Evolutionary conservation across 2,113 vertebrate species (phyloP), one percentile per base, ranked within the genome.

Genomic region (Trinectes maculatus): DNA sequence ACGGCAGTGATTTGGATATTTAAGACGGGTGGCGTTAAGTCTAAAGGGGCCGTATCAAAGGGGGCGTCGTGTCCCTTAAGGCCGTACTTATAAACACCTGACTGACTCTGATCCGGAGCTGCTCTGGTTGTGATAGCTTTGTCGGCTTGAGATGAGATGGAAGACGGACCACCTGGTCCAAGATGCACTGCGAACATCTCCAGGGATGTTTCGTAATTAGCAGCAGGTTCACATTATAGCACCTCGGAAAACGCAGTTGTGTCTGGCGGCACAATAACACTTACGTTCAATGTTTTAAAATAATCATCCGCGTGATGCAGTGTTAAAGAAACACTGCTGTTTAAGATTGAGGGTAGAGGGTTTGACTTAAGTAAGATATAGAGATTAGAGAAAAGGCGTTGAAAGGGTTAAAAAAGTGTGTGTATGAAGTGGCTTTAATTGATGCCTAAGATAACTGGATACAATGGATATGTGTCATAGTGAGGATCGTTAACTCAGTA

Each of bases 51-150:
- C 61, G 71, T 84, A 91, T 91, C 88, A 92, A 90, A 91, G 75
- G 31, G 61, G 59, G 39, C 68, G 73, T 9, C 3, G 18, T 42
- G 71, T 82, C 87, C 88, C 89, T 81, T 34, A 82, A 83, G 87
- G 82, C 77, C 47, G 44, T 57, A 59, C 59, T 89, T 90, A 87
- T 74, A 69, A 84, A 89, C 90, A 92, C 91, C 89, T 92, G 84
- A 90, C 79, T 78, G 80, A 77, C 56, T 88, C 62, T 75, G 76
- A 85, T 74, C 79, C 25, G 0, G 11, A 44, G 66, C 77, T 82
- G 76, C 9, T 19, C 55, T 58, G 47, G 39, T 29, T 73, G 56
- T 37, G 84, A 88, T 89, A 80, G 74, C 78, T 75, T 77, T 77
- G 65, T 74, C 65, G 62, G 68, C 72, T 62, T 73, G 60, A 76